Evolutionary conservation across 2,797 vertebrate species (phyloP).

Genomic region (Epinephelus awoara): DNA sequence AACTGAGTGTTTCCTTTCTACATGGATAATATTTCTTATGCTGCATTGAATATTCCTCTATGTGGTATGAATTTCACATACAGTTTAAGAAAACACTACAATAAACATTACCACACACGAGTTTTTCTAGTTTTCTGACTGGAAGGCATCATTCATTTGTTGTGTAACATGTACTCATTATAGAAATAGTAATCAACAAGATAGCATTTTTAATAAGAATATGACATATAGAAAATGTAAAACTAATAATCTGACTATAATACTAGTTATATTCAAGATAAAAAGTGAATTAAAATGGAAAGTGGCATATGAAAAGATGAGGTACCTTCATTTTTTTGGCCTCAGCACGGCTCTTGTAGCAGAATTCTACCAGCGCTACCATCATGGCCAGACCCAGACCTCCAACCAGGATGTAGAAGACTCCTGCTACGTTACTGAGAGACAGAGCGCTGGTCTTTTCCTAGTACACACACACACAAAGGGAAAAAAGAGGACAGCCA

Average conservation of each 20-base stretch:
- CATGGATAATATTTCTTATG: background rate
- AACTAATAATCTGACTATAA: background rate
- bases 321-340: constrained; percentile 94
- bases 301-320: background rate
- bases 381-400: constrained; percentile 98
- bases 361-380: constrained; percentile 98
- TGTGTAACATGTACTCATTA: background rate
- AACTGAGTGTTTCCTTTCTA: background rate
- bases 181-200: no score
- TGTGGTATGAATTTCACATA: no score
- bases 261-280: background rate
- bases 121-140: background rate
- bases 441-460: constrained; percentile 98
- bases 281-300: background rate
- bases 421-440: constrained; percentile 97
- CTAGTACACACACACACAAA: constrained; percentile 78
- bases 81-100: no score
- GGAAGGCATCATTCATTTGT: background rate
- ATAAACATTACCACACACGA: background rate
- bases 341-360: constrained; percentile 98
- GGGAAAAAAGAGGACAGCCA: constrained; percentile 10
- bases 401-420: constrained; percentile 99
- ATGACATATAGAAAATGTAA: background rate
- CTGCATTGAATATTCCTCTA: no score
- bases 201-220: background rate